A percentile compares a stretch with the other conserved stretches of the same genome.
Conservation (phyloP, 1,140 invertebrate species). For the Berghia stephanieae region DNA sequence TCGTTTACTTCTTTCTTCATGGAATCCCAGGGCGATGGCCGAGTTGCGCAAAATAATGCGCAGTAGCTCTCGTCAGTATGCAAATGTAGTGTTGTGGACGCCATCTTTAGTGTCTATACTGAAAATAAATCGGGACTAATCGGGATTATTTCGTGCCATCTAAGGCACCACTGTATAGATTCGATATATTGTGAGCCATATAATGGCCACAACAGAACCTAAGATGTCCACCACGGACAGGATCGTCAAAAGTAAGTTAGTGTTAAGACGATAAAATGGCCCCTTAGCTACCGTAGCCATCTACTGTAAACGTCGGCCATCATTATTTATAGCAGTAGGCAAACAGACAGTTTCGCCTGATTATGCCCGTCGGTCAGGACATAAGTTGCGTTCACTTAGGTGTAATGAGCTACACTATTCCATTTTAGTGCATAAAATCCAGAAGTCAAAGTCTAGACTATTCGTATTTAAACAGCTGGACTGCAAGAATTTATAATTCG, state of each 20-base stretch:
- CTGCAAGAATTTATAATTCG: no score
- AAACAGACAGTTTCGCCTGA: no score
- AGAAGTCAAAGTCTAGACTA: neutral
- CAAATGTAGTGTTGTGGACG: constrained; percentile 67
- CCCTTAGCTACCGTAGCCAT: neutral
- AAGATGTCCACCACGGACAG: constrained; percentile 79
- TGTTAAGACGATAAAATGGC: constrained; percentile 30
- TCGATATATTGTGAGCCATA: constrained; percentile 50
- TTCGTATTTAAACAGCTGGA: no score
- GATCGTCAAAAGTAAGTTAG: constrained; percentile 76
- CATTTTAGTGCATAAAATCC: neutral
- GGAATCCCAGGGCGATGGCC: constrained; percentile 58
- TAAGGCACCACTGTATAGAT: constrained; percentile 44
- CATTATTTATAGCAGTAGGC: constrained; percentile 33
- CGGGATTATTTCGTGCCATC: constrained; percentile 56
- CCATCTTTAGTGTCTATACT: constrained; percentile 62
- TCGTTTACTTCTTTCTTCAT: constrained; percentile 28
- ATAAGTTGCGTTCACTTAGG: no score
- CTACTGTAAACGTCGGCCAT: constrained; percentile 33
- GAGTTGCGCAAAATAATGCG: constrained; percentile 64
- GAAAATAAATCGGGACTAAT: constrained; percentile 50
- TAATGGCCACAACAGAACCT: constrained; percentile 63
- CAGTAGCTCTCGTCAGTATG: constrained; percentile 59
- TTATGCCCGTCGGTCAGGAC: neutral
- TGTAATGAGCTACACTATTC: constrained; percentile 24